Base-by-base conservation (phyloP, 2,888 invertebrate genomes). In the Epinotia ramella region DNA sequence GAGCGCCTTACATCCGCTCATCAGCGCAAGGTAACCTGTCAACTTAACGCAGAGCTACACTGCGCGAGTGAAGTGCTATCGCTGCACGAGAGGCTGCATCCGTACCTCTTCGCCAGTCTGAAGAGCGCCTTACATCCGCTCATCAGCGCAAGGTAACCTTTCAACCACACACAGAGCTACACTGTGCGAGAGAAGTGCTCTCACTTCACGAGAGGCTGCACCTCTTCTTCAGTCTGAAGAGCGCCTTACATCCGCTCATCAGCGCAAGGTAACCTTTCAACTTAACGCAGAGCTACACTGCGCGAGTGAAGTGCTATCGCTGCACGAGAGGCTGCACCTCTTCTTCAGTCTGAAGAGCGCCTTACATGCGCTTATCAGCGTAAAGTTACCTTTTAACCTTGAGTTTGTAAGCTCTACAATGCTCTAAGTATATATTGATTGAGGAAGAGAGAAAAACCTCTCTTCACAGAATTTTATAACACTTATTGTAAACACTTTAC, bases 211-310 rank as follows among this genome's bases (percentile, higher is more conserved):
- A 11, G 44, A 44, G 11, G 44, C 9, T 44, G 7, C n/a, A n/a
- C 67, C 89, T 98, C 56, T 98, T 96, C 86, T 93, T 95, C 84
- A 97, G 97, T 80, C 91, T 98, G 77, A 95, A 96, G 84, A 95
- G 95, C 28, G 97, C 98, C n/a, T 89, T 98, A 79, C 96, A 96
- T 81, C 97, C 98, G 0, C 91, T 98, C 69, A 96, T 97, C 83
- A 95, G 96, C 12, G 2, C 2, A 11, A 46, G 13, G 46, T 46
- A 0, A 46, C 46, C 11, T 46, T 46, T 12, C 46, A 46, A 13
- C 12, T 16, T n/a, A 16, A 49, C 49, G 5, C 16, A 20, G 20
- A 20, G 20, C 20, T 20, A 44, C 44, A 20, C 20, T 20, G 20
- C 2, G 5, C 0, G 44, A 44, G 44, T 0, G 44, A 44, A 44